Evolutionary conservation across 2,113 vertebrate genomes (phyloP).

Genomic region (Naja naja): DNA sequence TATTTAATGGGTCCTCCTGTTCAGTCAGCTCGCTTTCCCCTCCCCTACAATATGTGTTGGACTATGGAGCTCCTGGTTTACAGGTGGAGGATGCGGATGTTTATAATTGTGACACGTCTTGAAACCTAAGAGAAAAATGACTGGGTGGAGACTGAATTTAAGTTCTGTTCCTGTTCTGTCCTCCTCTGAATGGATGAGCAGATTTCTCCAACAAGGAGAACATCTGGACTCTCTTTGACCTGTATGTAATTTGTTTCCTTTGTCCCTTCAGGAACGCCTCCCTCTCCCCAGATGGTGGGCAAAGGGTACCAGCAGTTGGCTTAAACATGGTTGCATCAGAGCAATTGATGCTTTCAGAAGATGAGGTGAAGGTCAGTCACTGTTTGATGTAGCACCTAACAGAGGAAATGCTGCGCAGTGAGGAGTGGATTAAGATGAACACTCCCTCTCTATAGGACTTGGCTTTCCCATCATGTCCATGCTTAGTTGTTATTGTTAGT

Average conservation of each 20-base stretch:
- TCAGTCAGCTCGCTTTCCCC: background rate
- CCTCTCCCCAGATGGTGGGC: slow-evolving; percentile 34
- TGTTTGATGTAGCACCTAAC: no score
- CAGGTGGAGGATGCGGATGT: background rate
- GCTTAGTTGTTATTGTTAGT: background rate
- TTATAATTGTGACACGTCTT: background rate
- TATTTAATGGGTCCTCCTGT: background rate
- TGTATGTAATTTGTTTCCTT: slow-evolving; percentile 35
- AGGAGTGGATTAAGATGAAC: background rate
- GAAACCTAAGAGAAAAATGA: background rate
- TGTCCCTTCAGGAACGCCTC: background rate
- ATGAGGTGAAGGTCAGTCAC: slow-evolving; percentile 76
- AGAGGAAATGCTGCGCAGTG: background rate
- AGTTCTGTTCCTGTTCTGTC: background rate
- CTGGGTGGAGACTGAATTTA: background rate
- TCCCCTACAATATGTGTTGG: background rate
- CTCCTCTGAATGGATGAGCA: background rate
- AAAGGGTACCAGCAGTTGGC: background rate
- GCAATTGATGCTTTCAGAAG: slow-evolving; percentile 73
- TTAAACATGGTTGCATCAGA: background rate
- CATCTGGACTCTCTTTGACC: background rate
- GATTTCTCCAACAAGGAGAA: no score
- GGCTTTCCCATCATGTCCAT: background rate
- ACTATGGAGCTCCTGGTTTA: background rate
- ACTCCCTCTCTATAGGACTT: background rate